Percentiles rank a stretch among this genome's conserved stretches.
phyloP scores from a whole-genome alignment of 1,140 invertebrate genomes.

The Heterodera schachtii region DNA sequence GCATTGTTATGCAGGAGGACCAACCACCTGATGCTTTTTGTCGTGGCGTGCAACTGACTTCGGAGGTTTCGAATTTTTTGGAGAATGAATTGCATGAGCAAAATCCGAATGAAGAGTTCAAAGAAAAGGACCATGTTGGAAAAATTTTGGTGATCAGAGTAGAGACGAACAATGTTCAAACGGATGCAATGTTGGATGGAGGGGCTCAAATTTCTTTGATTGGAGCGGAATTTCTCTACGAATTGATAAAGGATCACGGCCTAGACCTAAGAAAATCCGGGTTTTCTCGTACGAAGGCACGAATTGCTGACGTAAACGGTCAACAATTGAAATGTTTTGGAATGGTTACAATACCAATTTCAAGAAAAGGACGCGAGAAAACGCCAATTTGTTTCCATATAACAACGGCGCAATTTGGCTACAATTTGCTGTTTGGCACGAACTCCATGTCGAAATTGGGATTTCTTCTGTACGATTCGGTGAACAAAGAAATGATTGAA shows the following conservation, averaged over 20 bases:
- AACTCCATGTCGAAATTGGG: background rate
- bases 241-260: background rate
- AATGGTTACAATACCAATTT: too few relatives aligned
- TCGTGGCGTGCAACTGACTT: background rate
- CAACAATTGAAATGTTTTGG: too few relatives aligned
- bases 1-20: background rate
- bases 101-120: background rate
- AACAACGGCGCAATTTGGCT: background rate
- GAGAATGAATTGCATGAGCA: background rate
- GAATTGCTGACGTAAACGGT: slow-evolving; percentile 7
- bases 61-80: too few relatives aligned
- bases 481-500: background rate
- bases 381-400: background rate
- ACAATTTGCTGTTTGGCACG: background rate
- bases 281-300: background rate
- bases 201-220: slow-evolving; percentile 3
- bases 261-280: too few relatives aligned
- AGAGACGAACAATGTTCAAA: background rate
- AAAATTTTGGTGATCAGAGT: background rate
- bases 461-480: background rate
- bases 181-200: background rate
- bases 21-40: background rate
- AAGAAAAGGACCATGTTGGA: too few relatives aligned
- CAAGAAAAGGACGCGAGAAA: too few relatives aligned
- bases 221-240: background rate